A percentile compares a stretch with the other conserved stretches of the same genome.
These are phyloP conservation scores for Strix uralensis DNA, from an alignment of 2,113 vertebrate genomes.

Conservation along the genomic window DNA sequence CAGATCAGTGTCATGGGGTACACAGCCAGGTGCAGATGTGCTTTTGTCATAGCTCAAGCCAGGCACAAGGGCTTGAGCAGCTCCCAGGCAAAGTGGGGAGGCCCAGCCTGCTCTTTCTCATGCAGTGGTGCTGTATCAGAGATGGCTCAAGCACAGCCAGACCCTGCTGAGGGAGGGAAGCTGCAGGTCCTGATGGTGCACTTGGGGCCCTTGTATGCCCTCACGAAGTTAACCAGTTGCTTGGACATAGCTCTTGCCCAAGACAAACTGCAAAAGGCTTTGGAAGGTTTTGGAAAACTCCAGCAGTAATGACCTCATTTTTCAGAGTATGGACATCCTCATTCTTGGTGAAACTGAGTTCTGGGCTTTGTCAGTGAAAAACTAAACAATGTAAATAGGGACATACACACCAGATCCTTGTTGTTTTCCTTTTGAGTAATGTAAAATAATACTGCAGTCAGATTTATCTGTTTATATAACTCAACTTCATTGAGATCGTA, in stretches of 20 bases:
- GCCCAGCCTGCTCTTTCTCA: not conserved
- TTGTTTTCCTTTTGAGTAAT: not conserved
- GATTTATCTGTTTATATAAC: not conserved
- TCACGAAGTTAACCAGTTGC: not conserved
- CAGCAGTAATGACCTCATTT: not conserved
- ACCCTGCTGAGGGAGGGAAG: rapidly evolving
- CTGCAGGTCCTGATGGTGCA: rapidly evolving
- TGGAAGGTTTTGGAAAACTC: not conserved
- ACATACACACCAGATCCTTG: not conserved
- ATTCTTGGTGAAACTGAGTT: not conserved
- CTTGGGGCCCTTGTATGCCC: rapidly evolving
- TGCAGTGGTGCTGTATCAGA: not conserved
- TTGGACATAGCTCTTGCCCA: not conserved
- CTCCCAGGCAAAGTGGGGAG: not conserved
- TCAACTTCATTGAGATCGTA: not conserved
- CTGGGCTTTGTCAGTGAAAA: not conserved
- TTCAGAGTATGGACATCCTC: not conserved
- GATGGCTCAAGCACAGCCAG: not conserved
- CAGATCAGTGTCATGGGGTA: not conserved
- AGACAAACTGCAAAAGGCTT: not conserved
- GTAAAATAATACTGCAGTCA: not conserved
- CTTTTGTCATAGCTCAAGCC: not conserved
- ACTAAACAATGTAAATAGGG: not conserved
- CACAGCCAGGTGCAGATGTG: not conserved
- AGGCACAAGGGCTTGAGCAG: not conserved